Conservation (phyloP, 2,888 invertebrate species). For the Sepiola atlantica region DNA sequence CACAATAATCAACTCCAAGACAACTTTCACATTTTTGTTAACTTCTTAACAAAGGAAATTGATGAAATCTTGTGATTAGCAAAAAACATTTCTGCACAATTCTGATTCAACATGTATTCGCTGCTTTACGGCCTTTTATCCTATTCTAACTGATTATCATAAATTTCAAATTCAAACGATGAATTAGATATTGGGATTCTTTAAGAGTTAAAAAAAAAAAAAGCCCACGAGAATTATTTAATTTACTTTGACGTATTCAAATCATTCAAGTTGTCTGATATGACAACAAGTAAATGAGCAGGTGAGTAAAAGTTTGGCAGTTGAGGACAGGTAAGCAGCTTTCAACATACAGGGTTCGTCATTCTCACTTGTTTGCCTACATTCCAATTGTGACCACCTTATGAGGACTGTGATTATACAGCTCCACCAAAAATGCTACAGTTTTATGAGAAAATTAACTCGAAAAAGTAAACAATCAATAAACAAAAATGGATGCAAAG, state of each 20-base stretch:
- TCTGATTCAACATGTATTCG: no score
- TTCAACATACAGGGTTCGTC: not conserved
- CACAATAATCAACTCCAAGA: no score
- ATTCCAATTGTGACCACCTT: not conserved
- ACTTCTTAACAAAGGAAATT: no score
- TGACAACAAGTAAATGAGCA: conserved; percentile 2
- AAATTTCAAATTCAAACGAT: not conserved
- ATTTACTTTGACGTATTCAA: not conserved
- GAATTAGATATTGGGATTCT: not conserved
- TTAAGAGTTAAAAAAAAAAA: not conserved
- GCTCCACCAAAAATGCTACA: not conserved
- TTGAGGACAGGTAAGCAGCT: not conserved
- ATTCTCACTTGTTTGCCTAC: not conserved
- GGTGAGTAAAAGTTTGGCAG: not conserved
- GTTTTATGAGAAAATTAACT: not conserved
- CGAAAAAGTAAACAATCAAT: not conserved
- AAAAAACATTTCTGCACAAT: no score
- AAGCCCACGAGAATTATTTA: not conserved
- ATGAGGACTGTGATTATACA: not conserved
- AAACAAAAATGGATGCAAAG: not conserved
- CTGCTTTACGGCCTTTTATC: no score
- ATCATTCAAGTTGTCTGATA: not conserved
- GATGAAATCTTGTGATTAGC: no score
- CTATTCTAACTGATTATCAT: no score
- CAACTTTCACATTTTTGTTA: no score